Base-by-base conservation (phyloP, 2,113 vertebrate species). In the Pedionomus torquatus region DNA sequence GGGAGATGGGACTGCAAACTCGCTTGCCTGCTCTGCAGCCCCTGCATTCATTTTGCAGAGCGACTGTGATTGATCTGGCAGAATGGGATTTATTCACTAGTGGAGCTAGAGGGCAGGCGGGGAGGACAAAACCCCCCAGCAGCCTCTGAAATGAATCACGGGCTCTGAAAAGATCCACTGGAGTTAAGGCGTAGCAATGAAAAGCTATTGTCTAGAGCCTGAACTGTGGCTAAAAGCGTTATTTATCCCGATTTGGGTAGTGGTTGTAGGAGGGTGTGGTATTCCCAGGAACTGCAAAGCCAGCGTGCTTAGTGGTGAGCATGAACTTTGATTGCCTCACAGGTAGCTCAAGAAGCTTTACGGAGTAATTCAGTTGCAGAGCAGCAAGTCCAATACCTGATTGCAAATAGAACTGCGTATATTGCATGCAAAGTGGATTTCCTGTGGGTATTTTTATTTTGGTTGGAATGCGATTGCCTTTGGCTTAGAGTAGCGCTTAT, bases 121-220 rank as follows among this genome's bases (percentile, higher is more conserved):
- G 52, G 90, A 79, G 89, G 92, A 95, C 94, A 93, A 92, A 95
- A 96, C 90, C 94, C 89, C 83, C 77, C 86, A 44, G 75, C 88
- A 95, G 96, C 72, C 80, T 93, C 95, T 80, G 83, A 96, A 95
- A 95, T 95, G 96, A 97, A 95, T 97, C 93, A 89, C 2, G 0
- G 69, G 77, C 87, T 97, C 94, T 97, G 96, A 97, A 97, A 97
- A 94, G 96, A 95, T 87, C 94, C 1, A 3, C 77, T 95, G 93
- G 94, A 87, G 86, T 94, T 96, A 69, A 89, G 87, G 91, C 81
- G 0, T 54, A 93, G 91, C 90, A 77, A 51, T 97, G 94, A 95
- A 97, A 96, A 95, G 96, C 96, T 89, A 95, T 97, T 97, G 97
- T 97, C 93, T 93, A 65, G 61, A 83, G 92, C 77, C 95, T 58